phyloP scores from a whole-genome alignment of 2,113 vertebrate species.

The Panthera uncia region DNA sequence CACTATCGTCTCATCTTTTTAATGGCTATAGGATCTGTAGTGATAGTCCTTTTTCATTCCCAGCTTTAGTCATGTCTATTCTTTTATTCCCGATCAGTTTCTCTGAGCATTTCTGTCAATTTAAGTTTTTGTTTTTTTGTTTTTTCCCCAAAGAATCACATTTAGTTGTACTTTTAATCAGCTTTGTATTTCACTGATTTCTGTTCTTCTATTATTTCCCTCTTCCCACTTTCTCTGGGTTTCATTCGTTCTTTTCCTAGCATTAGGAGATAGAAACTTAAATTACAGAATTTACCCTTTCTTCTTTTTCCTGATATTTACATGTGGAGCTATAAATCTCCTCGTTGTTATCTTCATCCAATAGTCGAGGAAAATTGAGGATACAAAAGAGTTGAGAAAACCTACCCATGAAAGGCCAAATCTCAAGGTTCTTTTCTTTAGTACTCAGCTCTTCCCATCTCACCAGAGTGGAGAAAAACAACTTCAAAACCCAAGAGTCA shows the following conservation, averaged over 20 bases:
- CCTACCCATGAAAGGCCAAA: not conserved
- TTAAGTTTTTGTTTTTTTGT: not conserved
- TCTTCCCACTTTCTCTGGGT: not conserved
- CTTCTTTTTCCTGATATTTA: not conserved
- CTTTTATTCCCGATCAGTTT: not conserved
- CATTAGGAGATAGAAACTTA: not conserved
- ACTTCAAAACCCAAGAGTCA: not conserved
- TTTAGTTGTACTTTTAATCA: not conserved
- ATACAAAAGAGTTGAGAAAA: not conserved
- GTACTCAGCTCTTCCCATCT: not conserved
- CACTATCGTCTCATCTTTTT: not conserved
- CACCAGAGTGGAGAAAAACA: not conserved
- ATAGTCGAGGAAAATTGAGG: not conserved
- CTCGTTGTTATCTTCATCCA: not conserved
- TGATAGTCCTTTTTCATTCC: not conserved
- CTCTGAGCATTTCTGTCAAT: not conserved
- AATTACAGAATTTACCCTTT: not conserved
- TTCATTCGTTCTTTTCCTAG: not conserved
- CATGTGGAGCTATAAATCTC: not conserved
- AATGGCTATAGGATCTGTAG: not conserved
- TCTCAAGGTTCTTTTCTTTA: not conserved
- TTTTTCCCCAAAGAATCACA: not conserved
- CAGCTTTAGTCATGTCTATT: not conserved
- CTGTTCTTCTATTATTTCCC: not conserved
- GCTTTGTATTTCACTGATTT: not conserved